A percentile compares a stretch with the other conserved stretches of the same genome.
Conservation (phyloP, 30 jellyfish, hydroid and myxozoan genomes). For the Clytia hemisphaerica region DNA sequence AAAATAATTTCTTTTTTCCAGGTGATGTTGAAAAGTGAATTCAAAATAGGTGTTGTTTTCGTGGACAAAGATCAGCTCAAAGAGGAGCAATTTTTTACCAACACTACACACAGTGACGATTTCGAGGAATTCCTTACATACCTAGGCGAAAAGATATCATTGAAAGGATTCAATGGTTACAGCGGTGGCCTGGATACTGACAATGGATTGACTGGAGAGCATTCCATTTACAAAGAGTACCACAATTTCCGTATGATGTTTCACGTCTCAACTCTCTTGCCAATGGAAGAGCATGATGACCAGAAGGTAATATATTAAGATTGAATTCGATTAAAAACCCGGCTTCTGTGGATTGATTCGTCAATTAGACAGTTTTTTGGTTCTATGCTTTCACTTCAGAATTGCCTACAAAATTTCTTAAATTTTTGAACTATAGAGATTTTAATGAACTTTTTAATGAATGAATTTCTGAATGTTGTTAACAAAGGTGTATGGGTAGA, state of each 20-base stretch:
- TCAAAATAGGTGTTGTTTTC: conserved; percentile 83
- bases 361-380: no score
- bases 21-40: conserved; percentile 84
- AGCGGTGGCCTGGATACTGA: conserved; percentile 88
- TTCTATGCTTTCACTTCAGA: no score
- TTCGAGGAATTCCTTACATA: conserved; percentile 67
- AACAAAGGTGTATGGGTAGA: no score
- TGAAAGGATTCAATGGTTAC: conserved; percentile 75
- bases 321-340: no score
- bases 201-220: conserved; percentile 72
- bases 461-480: no score
- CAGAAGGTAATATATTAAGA: conserved; percentile 58
- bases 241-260: conserved; percentile 63
- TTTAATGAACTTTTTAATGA: no score
- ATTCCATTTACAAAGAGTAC: conserved; percentile 75
- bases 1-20: background rate
- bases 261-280: conserved; percentile 90
- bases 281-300: conserved; percentile 88
- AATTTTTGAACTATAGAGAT: no score
- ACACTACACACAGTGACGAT: conserved; percentile 58
- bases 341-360: no score
- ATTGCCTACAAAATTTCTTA: no score
- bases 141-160: conserved; percentile 67
- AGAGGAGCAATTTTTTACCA: conserved; percentile 85
- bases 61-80: conserved; percentile 74